Percentiles rank a stretch among this genome's conserved stretches.
These are phyloP conservation scores for Trichosurus vulpecula DNA, from an alignment of 2,797 vertebrate species.

Conservation along the genomic window DNA sequence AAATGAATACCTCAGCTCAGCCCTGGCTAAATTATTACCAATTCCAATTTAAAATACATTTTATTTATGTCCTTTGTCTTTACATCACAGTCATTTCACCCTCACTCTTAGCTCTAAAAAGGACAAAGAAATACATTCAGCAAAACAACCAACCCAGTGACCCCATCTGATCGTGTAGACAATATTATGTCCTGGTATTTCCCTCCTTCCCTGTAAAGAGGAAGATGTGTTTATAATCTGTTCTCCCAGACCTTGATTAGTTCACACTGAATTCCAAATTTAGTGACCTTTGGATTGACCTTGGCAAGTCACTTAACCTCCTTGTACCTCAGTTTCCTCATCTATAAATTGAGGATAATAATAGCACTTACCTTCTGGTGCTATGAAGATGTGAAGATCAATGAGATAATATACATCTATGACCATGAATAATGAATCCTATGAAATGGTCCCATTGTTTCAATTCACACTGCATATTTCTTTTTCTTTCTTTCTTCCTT, in stretches of 20 bases:
- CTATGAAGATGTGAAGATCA: too few relatives aligned
- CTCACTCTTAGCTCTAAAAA: background rate
- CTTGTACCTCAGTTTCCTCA: background rate
- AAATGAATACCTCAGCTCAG: background rate
- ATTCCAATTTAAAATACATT: background rate
- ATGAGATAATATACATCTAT: too few relatives aligned
- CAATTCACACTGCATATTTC: too few relatives aligned
- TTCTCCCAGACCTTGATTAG: background rate
- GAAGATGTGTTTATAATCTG: background rate
- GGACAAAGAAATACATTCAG: background rate
- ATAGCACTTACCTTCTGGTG: too few relatives aligned
- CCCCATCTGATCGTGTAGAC: background rate
- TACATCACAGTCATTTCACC: background rate
- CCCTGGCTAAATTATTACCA: background rate
- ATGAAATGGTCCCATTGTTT: too few relatives aligned
- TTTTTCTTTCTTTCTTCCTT: too few relatives aligned
- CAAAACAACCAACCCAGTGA: background rate
- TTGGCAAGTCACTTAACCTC: background rate
- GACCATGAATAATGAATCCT: too few relatives aligned
- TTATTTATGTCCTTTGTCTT: background rate
- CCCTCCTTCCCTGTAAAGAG: background rate
- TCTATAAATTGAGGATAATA: background rate
- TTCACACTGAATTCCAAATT: background rate
- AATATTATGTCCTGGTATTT: background rate
- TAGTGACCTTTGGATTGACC: background rate